These are phyloP conservation scores for Leucoma salicis DNA, from an alignment of 2,888 invertebrate species.

Conservation along the genomic window DNA sequence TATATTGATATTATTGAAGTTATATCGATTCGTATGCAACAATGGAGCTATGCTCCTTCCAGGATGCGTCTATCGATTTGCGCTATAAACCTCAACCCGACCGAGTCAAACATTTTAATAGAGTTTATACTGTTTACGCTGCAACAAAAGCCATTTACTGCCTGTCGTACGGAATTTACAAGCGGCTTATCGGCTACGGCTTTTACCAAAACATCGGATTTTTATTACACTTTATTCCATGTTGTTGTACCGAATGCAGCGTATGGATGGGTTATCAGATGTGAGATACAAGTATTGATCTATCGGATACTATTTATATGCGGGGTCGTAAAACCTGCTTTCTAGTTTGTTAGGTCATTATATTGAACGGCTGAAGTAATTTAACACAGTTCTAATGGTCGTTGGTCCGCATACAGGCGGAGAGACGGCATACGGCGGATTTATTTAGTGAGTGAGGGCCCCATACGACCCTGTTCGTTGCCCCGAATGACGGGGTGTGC, in stretches of 20 bases:
- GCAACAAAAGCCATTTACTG: conserved; percentile 37
- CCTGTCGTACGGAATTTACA: conserved; percentile 40
- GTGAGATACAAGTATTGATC: not conserved
- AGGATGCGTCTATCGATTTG: conserved; percentile 60
- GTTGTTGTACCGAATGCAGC: not conserved
- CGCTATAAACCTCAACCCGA: conserved; percentile 42
- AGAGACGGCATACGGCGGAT: no score
- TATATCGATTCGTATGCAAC: conserved; percentile 16
- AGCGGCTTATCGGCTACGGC: conserved; percentile 44
- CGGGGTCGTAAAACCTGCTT: not conserved
- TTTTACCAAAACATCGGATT: conserved; percentile 12
- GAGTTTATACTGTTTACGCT: conserved; percentile 44
- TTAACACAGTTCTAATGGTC: no score
- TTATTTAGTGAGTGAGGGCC: no score
- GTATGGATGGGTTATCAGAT: not conserved
- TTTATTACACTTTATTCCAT: not conserved
- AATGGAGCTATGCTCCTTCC: conserved; percentile 27
- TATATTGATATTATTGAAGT: no score
- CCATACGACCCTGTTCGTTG: no score
- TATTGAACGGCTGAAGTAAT: no score
- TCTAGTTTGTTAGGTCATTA: no score
- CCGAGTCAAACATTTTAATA: conserved; percentile 48
- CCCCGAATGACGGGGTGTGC: no score
- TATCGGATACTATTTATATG: not conserved
- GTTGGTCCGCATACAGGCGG: no score